Conservation (phyloP, 2,797 vertebrate species). For the Sarcophilus harrisii region DNA sequence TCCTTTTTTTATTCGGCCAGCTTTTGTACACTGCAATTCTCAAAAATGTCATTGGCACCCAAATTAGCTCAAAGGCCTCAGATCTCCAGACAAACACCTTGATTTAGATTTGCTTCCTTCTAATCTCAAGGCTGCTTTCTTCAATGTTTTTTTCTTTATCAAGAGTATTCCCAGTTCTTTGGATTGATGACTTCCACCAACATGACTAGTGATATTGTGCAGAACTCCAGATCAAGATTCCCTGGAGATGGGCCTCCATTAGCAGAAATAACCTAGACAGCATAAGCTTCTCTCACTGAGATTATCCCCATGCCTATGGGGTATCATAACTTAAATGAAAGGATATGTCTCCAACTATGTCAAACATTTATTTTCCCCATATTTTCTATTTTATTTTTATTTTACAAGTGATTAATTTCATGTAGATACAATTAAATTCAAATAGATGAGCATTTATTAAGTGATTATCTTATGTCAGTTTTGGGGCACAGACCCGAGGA, state of each 20-base stretch:
- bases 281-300: not conserved
- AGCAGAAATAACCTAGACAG: not conserved
- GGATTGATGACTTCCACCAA: not conserved
- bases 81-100: not conserved
- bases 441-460: not conserved
- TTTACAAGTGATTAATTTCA: not conserved
- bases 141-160: not conserved
- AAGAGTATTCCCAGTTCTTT: not conserved
- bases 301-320: not conserved
- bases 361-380: not conserved
- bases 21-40: not conserved
- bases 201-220: not conserved
- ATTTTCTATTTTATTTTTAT: not conserved
- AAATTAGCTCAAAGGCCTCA: not conserved
- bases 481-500: not conserved
- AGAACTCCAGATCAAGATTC: constrained; percentile 9
- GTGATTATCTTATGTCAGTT: not conserved
- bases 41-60: not conserved
- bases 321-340: not conserved
- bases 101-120: not conserved
- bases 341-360: not conserved
- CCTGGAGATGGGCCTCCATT: constrained; percentile 1
- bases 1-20: not conserved
- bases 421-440: not conserved
- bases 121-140: not conserved